phyloP scores from a whole-genome alignment of 2,888 invertebrate species.

The Ochlodes sylvanus region DNA sequence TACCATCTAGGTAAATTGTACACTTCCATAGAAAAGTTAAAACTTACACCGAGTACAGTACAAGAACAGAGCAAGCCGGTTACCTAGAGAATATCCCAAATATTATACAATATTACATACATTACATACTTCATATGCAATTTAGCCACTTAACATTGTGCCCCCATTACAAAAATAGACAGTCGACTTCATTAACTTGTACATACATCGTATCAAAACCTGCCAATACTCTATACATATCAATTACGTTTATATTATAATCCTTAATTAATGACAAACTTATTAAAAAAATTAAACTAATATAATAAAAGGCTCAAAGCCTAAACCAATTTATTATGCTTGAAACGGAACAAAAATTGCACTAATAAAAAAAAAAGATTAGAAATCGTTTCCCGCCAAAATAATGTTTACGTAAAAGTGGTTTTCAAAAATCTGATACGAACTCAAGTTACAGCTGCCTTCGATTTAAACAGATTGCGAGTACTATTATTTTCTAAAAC shows the following conservation, averaged over 20 bases:
- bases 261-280: constrained; percentile 36
- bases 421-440: not conserved
- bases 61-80: constrained; percentile 15
- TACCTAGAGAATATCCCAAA: constrained; percentile 38
- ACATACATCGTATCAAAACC: constrained; percentile 73
- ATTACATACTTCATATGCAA: constrained; percentile 54
- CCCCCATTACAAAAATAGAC: constrained; percentile 76
- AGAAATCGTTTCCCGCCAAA: not conserved
- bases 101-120: constrained; percentile 47
- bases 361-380: not conserved
- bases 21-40: constrained; percentile 11
- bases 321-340: constrained; percentile 15
- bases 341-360: not conserved
- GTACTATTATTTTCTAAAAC: constrained; percentile 9
- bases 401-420: not conserved
- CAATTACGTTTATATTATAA: constrained; percentile 20
- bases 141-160: constrained; percentile 76
- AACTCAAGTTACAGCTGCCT: not conserved
- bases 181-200: constrained; percentile 53
- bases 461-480: not conserved
- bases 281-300: constrained; percentile 20
- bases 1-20: not conserved
- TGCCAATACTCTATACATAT: constrained; percentile 54
- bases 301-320: constrained; percentile 17
- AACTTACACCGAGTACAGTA: constrained; percentile 1